These are phyloP conservation scores for Hippopotamyrus pictus DNA, from an alignment of 2,797 vertebrate genomes.

Conservation along the genomic window DNA sequence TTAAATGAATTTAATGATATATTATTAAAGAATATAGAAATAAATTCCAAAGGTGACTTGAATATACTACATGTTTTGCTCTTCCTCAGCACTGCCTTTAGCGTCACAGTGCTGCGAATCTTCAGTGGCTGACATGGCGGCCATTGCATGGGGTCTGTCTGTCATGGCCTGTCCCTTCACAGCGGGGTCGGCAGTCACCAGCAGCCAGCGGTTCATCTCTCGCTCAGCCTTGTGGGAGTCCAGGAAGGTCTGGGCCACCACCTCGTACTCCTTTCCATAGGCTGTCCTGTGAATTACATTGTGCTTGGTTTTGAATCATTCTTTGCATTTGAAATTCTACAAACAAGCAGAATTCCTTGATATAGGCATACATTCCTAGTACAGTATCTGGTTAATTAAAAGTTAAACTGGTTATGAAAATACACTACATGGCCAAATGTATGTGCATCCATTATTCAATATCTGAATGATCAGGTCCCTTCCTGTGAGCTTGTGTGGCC, in stretches of 20 bases:
- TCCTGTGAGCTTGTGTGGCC: background rate
- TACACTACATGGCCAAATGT: background rate
- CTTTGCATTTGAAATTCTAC: background rate
- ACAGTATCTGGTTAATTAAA: background rate
- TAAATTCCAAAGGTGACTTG: background rate
- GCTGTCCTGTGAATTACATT: conserved; percentile 62
- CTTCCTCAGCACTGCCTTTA: background rate
- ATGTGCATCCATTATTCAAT: background rate
- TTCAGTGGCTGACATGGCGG: background rate
- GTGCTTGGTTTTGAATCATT: background rate
- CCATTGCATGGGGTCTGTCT: conserved; percentile 32
- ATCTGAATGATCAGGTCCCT: background rate
- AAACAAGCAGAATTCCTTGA: conserved; percentile 14
- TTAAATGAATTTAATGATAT: background rate
- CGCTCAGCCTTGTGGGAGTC: conserved; percentile 74
- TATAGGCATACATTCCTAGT: conserved; percentile 1
- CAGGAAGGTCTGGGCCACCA: conserved; percentile 76
- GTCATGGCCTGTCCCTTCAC: conserved; percentile 41
- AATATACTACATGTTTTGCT: background rate
- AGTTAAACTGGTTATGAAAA: background rate
- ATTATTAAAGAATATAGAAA: background rate
- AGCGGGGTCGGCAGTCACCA: conserved; percentile 67
- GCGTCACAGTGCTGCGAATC: background rate
- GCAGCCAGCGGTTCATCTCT: conserved; percentile 78
- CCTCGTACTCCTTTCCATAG: conserved; percentile 78